These are phyloP conservation scores for Engraulis encrasicolus DNA, from an alignment of 2,113 vertebrate genomes.

Conservation along the genomic window DNA sequence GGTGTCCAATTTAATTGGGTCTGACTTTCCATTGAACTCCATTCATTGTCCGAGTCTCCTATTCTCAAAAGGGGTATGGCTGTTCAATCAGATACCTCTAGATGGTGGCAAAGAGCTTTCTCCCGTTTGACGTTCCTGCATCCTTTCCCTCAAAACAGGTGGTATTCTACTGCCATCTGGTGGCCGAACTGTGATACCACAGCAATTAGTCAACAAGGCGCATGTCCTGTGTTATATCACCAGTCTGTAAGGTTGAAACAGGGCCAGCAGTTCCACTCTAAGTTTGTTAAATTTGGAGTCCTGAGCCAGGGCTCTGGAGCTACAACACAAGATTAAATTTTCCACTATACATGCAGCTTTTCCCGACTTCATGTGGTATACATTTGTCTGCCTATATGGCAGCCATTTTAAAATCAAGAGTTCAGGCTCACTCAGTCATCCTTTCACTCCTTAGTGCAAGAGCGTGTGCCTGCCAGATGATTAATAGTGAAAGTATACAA, in stretches of 20 bases:
- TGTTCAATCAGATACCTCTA: constrained; percentile 48
- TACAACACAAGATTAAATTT: constrained; percentile 5
- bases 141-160: constrained; percentile 23
- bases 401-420: not conserved
- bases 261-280: not conserved
- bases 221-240: not conserved
- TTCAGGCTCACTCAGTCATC: not conserved
- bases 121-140: not conserved
- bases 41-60: no score
- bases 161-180: constrained; percentile 67
- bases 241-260: not conserved
- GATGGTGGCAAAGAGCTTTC: constrained; percentile 59
- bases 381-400: not conserved
- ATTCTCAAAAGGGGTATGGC: constrained; percentile 18
- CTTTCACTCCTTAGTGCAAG: not conserved
- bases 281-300: not conserved
- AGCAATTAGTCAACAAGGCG: not conserved
- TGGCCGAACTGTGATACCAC: constrained; percentile 39
- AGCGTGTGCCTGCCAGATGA: not conserved
- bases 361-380: not conserved
- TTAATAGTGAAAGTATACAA: not conserved
- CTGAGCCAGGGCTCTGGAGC: not conserved
- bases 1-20: no score
- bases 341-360: not conserved
- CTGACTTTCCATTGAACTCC: no score